phyloP scores from a whole-genome alignment of 2,888 invertebrate genomes.

The Hymenopus coronatus region DNA sequence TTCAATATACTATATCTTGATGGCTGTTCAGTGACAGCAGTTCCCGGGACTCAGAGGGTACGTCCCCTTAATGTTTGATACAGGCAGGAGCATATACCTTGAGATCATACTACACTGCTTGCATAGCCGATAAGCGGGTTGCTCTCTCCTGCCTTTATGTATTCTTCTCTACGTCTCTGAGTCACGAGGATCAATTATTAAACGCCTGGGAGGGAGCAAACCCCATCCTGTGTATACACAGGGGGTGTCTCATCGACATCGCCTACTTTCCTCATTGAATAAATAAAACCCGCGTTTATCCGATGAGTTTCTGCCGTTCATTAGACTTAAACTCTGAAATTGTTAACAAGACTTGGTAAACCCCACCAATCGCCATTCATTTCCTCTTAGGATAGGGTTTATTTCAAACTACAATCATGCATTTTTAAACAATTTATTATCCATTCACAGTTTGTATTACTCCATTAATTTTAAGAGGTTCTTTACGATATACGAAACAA shows the following conservation, averaged over 20 bases:
- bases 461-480: too few species aligned
- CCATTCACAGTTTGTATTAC: too few species aligned
- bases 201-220: not conserved
- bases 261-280: not conserved
- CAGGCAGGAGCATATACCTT: not conserved
- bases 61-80: not conserved
- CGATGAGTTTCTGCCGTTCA: not conserved
- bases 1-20: too few species aligned
- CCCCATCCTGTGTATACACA: not conserved
- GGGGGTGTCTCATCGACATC: not conserved
- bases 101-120: not conserved
- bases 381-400: not conserved
- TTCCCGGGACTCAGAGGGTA: not conserved
- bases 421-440: too few species aligned
- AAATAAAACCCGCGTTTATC: not conserved
- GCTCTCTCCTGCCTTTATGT: not conserved
- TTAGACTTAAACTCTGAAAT: not conserved
- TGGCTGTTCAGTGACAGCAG: too few species aligned
- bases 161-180: conserved; percentile 9
- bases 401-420: not conserved
- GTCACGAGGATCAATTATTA: conserved; percentile 28
- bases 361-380: not conserved
- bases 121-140: not conserved
- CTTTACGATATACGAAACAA: too few species aligned
- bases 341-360: not conserved